phyloP scores from a whole-genome alignment of 2,888 invertebrate species.

The Ophioninae sp. region DNA sequence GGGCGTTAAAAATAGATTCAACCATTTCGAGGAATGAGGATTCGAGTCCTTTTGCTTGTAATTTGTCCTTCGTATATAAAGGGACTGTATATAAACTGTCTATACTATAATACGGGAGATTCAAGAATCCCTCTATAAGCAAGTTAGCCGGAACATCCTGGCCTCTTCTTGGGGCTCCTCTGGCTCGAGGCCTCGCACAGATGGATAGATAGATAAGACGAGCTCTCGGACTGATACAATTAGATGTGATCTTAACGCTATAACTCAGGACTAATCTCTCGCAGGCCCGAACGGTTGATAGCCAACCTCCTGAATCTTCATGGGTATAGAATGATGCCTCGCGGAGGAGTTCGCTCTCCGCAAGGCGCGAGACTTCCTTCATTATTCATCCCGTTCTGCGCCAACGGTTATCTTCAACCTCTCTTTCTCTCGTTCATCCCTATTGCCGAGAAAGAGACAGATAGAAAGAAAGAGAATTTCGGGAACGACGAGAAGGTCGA shows the following conservation, averaged over 20 bases:
- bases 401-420: constrained; percentile 74
- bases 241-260: constrained; percentile 80
- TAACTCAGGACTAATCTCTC: constrained; percentile 80
- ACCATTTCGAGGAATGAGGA: background rate
- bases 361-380: constrained; percentile 79
- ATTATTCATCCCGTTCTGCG: constrained; percentile 80
- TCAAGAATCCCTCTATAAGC: constrained; percentile 47
- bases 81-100: constrained; percentile 1
- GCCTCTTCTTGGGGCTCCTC: constrained; percentile 45
- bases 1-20: background rate
- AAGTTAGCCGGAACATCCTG: constrained; percentile 57
- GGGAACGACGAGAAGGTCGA: constrained; percentile 32
- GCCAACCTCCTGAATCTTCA: constrained; percentile 34
- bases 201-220: constrained; percentile 78
- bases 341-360: constrained; percentile 75
- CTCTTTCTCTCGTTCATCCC: constrained; percentile 26
- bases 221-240: constrained; percentile 78
- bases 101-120: constrained; percentile 30
- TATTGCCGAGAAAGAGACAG: constrained; percentile 3
- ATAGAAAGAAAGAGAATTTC: background rate
- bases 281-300: constrained; percentile 35
- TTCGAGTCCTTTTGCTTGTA: constrained; percentile 15
- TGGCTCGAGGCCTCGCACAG: constrained; percentile 68
- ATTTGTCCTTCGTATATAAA: background rate
- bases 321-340: constrained; percentile 59